Percentiles rank a stretch among this genome's conserved stretches.
Evolutionary conservation across 2,797 vertebrate species (phyloP).

Genomic region (Onychomys leucogaster): DNA sequence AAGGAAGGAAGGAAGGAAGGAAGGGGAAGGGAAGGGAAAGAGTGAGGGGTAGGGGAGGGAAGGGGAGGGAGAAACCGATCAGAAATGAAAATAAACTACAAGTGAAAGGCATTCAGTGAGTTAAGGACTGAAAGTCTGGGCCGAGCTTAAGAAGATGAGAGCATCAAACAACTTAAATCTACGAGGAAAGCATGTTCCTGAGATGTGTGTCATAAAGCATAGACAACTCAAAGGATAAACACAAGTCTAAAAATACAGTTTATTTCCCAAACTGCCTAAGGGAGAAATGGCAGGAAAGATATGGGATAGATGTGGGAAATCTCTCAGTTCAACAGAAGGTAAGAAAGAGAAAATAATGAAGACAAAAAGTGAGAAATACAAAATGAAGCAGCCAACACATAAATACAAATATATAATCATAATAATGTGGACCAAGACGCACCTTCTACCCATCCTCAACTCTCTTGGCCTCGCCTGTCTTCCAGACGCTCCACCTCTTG

Average conservation of each 20-base stretch:
- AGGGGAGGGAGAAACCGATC: not conserved
- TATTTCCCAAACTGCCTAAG: conserved; percentile 16
- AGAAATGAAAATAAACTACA: not conserved
- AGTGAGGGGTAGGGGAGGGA: not conserved
- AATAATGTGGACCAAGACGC: not conserved
- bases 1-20: too few relatives aligned
- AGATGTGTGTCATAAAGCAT: not conserved
- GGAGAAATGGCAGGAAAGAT: not conserved
- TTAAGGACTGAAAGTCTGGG: not conserved
- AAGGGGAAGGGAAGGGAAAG: not conserved
- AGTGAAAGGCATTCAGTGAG: not conserved
- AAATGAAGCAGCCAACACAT: not conserved
- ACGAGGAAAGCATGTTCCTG: not conserved
- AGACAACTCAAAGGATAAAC: not conserved
- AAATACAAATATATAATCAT: not conserved
- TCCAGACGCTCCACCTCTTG: not conserved
- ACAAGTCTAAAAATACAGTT: not conserved
- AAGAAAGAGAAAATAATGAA: not conserved
- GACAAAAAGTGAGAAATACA: not conserved
- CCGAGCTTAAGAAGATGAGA: not conserved
- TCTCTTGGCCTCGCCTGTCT: not conserved
- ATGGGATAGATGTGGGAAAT: not conserved
- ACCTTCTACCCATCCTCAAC: not conserved
- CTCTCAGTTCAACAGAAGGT: not conserved
- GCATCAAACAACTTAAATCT: not conserved